Evolutionary conservation across 2,888 invertebrate genomes (phyloP), one percentile per base, ranked within the genome.

Genomic region (Drosophila pseudotakahashii): DNA sequence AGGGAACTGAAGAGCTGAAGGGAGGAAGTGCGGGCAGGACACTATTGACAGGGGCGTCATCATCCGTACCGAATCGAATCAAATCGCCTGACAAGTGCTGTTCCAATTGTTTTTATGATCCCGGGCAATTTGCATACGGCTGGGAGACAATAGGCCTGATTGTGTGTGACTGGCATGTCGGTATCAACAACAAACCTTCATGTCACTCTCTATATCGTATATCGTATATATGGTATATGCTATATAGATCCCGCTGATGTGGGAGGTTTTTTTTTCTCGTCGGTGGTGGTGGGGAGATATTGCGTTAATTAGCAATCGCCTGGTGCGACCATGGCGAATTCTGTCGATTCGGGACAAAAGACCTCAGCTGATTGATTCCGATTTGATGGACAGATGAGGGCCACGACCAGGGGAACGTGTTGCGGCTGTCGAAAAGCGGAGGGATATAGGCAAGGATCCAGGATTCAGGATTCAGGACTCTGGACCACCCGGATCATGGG

Each of bases 311-410:
- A 88, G 88, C 76, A 42, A 7, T 26, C 26, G 73, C 75, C 68
- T 77, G 66, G 39, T 86, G 83, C 80, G 55, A 63, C 61, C 88
- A 63, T 69, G 51, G 57, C 75, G 68, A 87, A 81, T 84, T 50
- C 59, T 48, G 60, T 53, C 37, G 72, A 11, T 13, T 9, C 7
- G 26, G 47, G 26, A 79, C 78, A 81, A 83, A 62, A 45, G 51
- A 54, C 58, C 47, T 45, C 73, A 34, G 70, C 81, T 86, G 81
- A 81, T 87, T 84, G 82, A 87, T 84, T 79, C 75, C 44, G 7
- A 51, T 48, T 52, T 62, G 52, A 54, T 45, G 51, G 67, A 67
- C 45, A 54, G 51, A 87, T 87, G 69, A 75, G 81, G 87, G 87
- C 59, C 11, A 42, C 19, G 16, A 19, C 11, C 19, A 23, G 32